These are phyloP conservation scores for Sceloporus undulatus DNA, from an alignment of 2,113 vertebrate species.

Conservation along the genomic window DNA sequence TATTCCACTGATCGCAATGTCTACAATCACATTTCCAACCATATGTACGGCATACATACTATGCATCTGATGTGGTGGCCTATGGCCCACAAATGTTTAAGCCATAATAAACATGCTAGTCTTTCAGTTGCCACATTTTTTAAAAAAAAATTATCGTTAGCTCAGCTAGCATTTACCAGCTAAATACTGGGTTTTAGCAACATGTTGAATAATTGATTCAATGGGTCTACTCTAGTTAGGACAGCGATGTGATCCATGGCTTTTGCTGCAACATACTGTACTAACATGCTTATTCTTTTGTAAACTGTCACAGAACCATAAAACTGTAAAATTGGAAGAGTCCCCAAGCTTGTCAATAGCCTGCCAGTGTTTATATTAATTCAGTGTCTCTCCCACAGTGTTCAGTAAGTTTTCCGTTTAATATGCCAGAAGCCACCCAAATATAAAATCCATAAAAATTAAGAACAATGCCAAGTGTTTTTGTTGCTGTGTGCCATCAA, in stretches of 20 bases:
- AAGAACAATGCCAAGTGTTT: background rate
- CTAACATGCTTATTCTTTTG: no score
- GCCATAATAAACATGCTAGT: background rate
- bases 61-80: background rate
- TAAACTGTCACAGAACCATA: no score
- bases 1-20: background rate
- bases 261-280: no score
- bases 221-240: no score
- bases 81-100: background rate
- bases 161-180: no score
- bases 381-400: background rate
- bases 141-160: no score
- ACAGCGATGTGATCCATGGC: no score
- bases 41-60: background rate
- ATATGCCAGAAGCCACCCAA: background rate
- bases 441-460: background rate
- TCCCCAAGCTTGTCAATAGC: no score
- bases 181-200: no score
- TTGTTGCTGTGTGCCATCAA: background rate
- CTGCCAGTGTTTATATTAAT: background rate
- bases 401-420: background rate
- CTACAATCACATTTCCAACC: background rate
- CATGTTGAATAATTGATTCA: no score
- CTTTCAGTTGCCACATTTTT: background rate
- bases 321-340: no score